Evolutionary conservation across 2,113 vertebrate species (phyloP), one percentile per base, ranked within the genome.

Genomic region (Xenopus laevis): DNA sequence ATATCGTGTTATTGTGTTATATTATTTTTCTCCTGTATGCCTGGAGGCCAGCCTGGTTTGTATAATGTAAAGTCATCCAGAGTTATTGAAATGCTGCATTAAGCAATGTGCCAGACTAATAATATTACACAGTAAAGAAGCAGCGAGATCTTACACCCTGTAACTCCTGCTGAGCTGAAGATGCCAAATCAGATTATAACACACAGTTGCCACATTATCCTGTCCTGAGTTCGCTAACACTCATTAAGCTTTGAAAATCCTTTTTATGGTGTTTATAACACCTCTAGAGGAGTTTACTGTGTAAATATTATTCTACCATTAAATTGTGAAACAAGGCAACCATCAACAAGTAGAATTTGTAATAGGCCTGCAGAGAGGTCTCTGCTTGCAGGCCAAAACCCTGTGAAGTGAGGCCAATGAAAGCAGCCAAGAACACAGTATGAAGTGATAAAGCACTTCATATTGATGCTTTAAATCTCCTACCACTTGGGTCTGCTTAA

Each of bases 401-500:
- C 80, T 83, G 82, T 86, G 86, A 84, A 83, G 81, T 73, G 79
- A 7, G 77, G 86, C 89, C 91, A 88, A 83, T 79, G 79, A 78
- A 81, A 83, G 85, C 86, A 80, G 80, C 90, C 88, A 86, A 86
- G 86, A 87, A 86, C 88, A 86, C 86, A 79, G 86, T 82, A 84
- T 80, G 78, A 81, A 86, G 89, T 89, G 86, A 92, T 90, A 87
- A 88, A 90, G 87, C 86, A 81, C 88, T 91, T 87, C 83, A 82
- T 86, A 84, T 84, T 81, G 88, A 84, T 85, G 78, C 86, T 82
- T 78, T 86, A 86, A 91, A 90, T 88, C 89, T 86, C 89, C 84
- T 86, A 89, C 89, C 86, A 85, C 87, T 85, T 85, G 86, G 91
- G 88, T 82, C 89, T 86, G 87, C 89, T 91, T 91, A 90, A 86